These are phyloP conservation scores for Struthidea cinerea DNA, from an alignment of 2,113 vertebrate species.

Conservation along the genomic window DNA sequence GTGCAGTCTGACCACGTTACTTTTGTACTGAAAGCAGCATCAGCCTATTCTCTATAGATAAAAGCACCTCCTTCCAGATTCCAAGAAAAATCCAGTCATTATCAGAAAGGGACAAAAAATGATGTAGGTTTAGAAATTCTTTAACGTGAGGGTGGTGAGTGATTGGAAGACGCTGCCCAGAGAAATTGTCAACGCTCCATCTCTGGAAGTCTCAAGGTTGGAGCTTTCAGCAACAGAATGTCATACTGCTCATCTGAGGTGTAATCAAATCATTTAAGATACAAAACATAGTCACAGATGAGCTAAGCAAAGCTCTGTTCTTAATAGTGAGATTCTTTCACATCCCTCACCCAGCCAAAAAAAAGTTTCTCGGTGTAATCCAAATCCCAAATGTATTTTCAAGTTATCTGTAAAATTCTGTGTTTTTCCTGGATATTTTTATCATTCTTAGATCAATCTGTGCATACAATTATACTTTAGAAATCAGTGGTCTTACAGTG, in stretches of 20 bases:
- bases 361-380: background rate
- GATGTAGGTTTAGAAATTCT: rapidly evolving
- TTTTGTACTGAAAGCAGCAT: background rate
- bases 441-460: background rate
- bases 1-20: background rate
- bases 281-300: background rate
- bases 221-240: background rate
- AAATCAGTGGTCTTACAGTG: background rate
- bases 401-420: background rate
- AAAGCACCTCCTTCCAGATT: background rate
- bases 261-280: background rate
- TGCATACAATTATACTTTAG: background rate
- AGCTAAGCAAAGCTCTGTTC: background rate
- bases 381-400: background rate
- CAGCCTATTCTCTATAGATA: background rate
- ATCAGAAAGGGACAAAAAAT: background rate
- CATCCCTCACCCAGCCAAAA: background rate
- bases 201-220: background rate
- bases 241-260: background rate
- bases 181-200: background rate
- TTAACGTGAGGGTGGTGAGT: background rate
- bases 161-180: background rate
- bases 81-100: background rate
- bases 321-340: background rate
- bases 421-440: background rate